Base-by-base conservation (phyloP, 2,797 vertebrate genomes). In the Petrocephalus sullivani region DNA sequence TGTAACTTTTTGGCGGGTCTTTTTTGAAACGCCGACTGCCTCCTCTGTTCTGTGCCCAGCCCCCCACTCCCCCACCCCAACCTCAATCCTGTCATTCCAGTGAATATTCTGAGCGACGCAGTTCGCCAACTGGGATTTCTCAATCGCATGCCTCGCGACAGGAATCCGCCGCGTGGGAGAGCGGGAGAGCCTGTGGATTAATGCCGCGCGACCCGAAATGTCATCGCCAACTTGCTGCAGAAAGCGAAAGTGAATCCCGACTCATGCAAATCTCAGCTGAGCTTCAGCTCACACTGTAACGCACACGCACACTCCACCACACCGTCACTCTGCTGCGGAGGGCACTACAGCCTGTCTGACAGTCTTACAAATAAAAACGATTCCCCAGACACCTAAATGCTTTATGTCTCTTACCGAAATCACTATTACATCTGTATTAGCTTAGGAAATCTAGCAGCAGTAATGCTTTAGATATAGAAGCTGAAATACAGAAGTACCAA, bases 1-100 rank as follows among this genome's bases (percentile, higher is more conserved):
- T 90, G 41, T 88, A 93, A 87, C 54, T 90, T 90, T 92, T 94
- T 95, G 94, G 95, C 94, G 94, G 93, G 93, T 91, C 93, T 58
- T 93, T 85, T 95, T 94, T 92, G 90, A 95, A 93, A 93, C 0
- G 16, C n/a, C 16, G 78, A 5, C 46, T 82, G n/a, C 78, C 78
- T 81, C 54, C 60, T 81, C 60, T 75, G 19, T 81, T 89, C 91
- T 91, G 91, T 88, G 92, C 60, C 46, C 64, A 53, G 23, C 9
- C 82, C 16, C 49, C 53, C 60, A 46, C 84, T 6, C 61, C 60
- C 46, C 64, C 23, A 61, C 37, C 61, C 56, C 14, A n/a, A 23
- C 21, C 46, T 14, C 19, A 14, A 10, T 46, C 3, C 12, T 53
- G 53, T 54, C 60, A 6, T 87, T 16, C 49, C 49, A 6, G 78